Evolutionary conservation across 1,140 invertebrate species (phyloP).

Genomic region (Drosophila willistoni): DNA sequence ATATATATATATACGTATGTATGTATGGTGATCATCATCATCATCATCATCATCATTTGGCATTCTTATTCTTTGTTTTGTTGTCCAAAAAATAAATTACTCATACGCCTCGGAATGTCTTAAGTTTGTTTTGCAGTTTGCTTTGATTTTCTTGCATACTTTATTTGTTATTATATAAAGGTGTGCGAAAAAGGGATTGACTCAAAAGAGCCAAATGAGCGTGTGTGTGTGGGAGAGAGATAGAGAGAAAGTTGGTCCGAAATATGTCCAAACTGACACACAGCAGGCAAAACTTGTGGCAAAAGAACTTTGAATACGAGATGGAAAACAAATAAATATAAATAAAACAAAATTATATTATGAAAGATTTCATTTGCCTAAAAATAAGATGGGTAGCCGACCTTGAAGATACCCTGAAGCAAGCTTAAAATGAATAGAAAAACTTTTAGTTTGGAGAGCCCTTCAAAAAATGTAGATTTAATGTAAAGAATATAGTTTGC

Average conservation of each 20-base stretch:
- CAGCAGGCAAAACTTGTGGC: neutral
- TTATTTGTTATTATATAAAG: neutral
- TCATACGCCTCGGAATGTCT: conserved; percentile 67
- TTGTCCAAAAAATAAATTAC: conserved; percentile 54
- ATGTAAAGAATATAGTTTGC: no score
- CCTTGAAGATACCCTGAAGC: no score
- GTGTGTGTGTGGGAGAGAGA: no score
- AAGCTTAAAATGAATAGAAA: no score
- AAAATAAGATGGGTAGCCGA: neutral
- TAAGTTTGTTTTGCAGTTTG: conserved; percentile 37
- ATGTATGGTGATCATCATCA: neutral
- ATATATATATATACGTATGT: neutral
- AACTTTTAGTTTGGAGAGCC: no score
- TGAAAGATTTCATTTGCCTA: neutral
- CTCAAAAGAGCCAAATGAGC: neutral
- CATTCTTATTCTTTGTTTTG: conserved; percentile 8
- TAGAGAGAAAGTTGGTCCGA: neutral
- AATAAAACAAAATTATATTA: neutral
- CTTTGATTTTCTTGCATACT: conserved; percentile 45
- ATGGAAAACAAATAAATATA: neutral
- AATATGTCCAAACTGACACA: neutral
- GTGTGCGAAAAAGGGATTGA: neutral
- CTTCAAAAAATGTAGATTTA: no score
- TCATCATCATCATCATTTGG: conserved; percentile 22
- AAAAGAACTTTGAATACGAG: conserved; percentile 1